Conservation (phyloP, 2,888 invertebrate genomes). For the Oligia latruncula region DNA sequence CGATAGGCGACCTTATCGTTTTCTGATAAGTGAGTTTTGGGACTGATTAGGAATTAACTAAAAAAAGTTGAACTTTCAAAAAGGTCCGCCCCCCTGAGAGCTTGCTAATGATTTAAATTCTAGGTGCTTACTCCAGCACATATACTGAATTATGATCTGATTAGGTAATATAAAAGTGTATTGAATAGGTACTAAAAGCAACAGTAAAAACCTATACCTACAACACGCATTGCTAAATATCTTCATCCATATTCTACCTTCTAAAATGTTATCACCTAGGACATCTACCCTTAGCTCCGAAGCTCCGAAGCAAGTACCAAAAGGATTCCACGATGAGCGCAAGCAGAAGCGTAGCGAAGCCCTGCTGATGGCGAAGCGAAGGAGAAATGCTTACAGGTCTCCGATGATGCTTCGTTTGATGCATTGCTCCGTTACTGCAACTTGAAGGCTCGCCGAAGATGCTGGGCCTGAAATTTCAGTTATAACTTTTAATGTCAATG, state of each 20-base stretch:
- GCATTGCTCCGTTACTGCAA: slow-evolving; percentile 9
- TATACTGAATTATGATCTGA: neutral
- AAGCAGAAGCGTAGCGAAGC: slow-evolving; percentile 65
- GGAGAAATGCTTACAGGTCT: slow-evolving; percentile 76
- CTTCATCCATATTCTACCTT: neutral
- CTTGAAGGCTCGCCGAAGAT: neutral
- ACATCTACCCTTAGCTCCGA: slow-evolving; percentile 28
- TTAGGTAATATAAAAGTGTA: neutral
- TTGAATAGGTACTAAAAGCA: neutral
- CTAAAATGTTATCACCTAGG: neutral
- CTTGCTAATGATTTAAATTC: neutral
- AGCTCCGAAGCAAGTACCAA: slow-evolving; percentile 38
- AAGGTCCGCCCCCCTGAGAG: neutral
- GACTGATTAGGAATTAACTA: neutral
- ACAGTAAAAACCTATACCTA: neutral
- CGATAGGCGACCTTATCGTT: too few species aligned
- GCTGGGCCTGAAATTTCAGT: slow-evolving; percentile 31
- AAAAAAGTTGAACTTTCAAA: neutral
- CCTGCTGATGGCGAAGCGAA: slow-evolving; percentile 69
- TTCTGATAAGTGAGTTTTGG: neutral
- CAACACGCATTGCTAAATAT: neutral
- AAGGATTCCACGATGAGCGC: slow-evolving; percentile 18
- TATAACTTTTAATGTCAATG: neutral
- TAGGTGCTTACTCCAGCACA: neutral
- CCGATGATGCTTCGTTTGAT: neutral